Evolutionary conservation across 92 coral and sea anemone genomes (phyloP).

Genomic region (Actinostola sp.): DNA sequence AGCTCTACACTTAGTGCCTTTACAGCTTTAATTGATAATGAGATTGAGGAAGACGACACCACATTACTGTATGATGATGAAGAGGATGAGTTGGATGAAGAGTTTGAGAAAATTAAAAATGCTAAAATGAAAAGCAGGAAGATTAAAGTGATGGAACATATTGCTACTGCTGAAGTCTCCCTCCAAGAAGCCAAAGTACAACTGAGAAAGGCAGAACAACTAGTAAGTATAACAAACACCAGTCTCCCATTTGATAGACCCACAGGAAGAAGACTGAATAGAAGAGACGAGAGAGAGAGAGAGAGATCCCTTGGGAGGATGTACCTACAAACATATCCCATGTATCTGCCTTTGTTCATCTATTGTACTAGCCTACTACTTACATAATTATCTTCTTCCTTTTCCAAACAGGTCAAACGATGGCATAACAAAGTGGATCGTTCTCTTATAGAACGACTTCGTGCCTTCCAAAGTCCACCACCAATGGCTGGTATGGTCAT

Average conservation of each 20-base stretch:
- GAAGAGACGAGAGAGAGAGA: not conserved
- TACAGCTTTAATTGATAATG: constrained; percentile 90
- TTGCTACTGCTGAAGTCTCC: constrained; percentile 67
- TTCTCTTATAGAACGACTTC: constrained; percentile 86
- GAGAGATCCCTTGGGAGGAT: too few relatives aligned
- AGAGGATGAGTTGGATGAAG: constrained; percentile 89
- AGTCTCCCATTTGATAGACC: not conserved
- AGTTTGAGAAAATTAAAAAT: constrained; percentile 87
- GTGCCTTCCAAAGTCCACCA: constrained; percentile 97
- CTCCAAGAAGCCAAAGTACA: constrained; percentile 65
- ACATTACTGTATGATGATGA: constrained; percentile 88
- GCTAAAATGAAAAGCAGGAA: constrained; percentile 84
- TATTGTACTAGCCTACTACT: not conserved
- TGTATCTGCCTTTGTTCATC: not conserved
- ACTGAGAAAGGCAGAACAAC: constrained; percentile 84
- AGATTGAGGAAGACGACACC: constrained; percentile 91
- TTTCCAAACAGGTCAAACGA: constrained; percentile 81
- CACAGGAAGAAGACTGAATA: too few relatives aligned
- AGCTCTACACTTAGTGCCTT: constrained; percentile 91
- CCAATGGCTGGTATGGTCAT: constrained; percentile 98
- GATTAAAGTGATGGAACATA: constrained; percentile 87
- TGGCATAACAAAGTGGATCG: constrained; percentile 96
- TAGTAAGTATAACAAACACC: constrained; percentile 40
- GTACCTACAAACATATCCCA: too few relatives aligned
- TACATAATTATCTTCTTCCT: too few relatives aligned